Evolutionary conservation across 2,113 vertebrate genomes (phyloP).

Genomic region (Aegotheles bennettii): DNA sequence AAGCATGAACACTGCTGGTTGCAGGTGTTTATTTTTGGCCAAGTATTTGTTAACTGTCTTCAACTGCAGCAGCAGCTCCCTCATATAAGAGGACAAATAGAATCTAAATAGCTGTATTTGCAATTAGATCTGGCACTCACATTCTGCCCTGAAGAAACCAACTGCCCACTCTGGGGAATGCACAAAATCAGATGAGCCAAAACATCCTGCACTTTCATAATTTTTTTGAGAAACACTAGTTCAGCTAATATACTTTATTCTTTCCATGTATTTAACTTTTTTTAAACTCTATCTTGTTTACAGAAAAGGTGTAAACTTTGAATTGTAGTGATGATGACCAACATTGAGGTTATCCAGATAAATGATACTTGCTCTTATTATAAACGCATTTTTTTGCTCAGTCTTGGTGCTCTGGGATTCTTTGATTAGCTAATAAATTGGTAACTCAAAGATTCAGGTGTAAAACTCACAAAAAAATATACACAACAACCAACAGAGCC

Average conservation of each 20-base stretch:
- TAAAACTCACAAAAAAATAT: background rate
- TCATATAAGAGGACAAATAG: background rate
- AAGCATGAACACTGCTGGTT: background rate
- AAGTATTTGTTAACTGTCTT: background rate
- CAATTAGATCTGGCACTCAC: background rate
- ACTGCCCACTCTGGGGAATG: background rate
- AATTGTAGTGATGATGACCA: background rate
- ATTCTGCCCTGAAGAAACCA: background rate
- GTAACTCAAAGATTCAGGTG: background rate
- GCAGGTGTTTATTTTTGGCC: background rate
- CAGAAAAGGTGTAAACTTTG: background rate
- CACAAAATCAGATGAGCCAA: background rate
- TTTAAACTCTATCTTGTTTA: background rate
- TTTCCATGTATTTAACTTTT: accelerated
- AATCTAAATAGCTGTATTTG: background rate
- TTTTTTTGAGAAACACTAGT: background rate
- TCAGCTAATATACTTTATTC: background rate
- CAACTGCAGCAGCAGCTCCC: background rate
- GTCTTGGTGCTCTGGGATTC: background rate
- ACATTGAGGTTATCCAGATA: background rate
- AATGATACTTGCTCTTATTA: background rate
- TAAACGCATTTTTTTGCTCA: background rate
- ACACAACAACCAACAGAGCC: background rate
- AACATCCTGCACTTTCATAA: background rate
- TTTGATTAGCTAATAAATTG: background rate